Base-by-base conservation (phyloP, 2,888 invertebrate species). In the Phytoseiulus persimilis region DNA sequence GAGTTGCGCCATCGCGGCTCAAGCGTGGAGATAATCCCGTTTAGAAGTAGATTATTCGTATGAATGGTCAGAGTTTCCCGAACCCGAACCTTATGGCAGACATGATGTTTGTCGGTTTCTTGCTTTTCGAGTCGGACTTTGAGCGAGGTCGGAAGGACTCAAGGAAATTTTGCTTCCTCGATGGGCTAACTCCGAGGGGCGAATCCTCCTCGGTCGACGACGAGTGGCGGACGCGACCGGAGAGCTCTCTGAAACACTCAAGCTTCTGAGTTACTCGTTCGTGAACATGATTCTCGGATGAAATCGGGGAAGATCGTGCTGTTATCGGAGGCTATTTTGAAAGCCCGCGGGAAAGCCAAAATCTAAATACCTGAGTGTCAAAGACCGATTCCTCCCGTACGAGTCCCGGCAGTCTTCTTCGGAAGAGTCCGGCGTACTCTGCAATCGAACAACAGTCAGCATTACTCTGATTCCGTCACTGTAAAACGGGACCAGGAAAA, bases 11-110 rank as follows among this genome's bases (percentile, higher is more conserved):
- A 39, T 39, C 39, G 39, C 39, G 39, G 39, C 39, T 39, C 39
- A 6, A 9, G 39, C 5, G 9, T 9, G 39, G 39, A 39, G 39
- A 39, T 39, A 39, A 39, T 39, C 5, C 9, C 39, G 39, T 39
- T 39, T 3, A 9, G n/a, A n/a, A n/a, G n/a, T n/a, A n/a, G 39
- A 39, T 39, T 39, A 6, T 9, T 9, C 39, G 65, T 65, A 23
- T n/a, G 18, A 65, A 65, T 18, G 2, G 5, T 23, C 65, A 11
- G 28, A 23, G 65, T 2, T 65, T 65, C 95, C 94, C 96, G 95
- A 92, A 96, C 95, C 83, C 96, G 96, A 92, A 95, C 93, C 95
- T 96, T 95, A 97, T 95, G 92, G 96, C 96, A 91, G 96, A 95
- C 94, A 97, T 96, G 92, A 97, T 95, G 90, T 95, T 93, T 5